Evolutionary conservation across 2,888 invertebrate species (phyloP), one percentile per base, ranked within the genome.

Genomic region (Agriopis leucophaearia): DNA sequence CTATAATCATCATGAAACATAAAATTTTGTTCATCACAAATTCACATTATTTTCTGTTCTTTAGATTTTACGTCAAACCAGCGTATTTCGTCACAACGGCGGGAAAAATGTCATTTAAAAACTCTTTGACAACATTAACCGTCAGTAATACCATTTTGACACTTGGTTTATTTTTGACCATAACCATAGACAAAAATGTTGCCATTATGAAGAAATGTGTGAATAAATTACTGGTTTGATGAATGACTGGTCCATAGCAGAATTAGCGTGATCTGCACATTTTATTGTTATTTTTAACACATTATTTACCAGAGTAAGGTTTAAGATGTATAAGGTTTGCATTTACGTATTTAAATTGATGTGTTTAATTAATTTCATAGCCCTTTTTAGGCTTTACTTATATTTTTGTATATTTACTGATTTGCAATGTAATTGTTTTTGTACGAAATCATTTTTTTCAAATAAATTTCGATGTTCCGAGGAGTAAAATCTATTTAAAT

Each of bases 231-330:
- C 27, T 27, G 27, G 27, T 27, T 27, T 27, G 27, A 27, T 27
- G 3, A 27, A 27, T 27, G 1, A 27, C 27, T 27, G 27, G 27
- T 47, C 15, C 16, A 47, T 47, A 16, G 5, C 36, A 10, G 9
- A 55, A 15, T 44, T 1, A 8, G 18, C 38, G 13, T 38, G 16
- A 13, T 44, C 16, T 55, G 57, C 36, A 60, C 54, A 42, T 65
- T 59, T 54, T 36, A 42, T 36, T 6, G 15, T n/a, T 18, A 40
- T 56, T 45, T 40, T 36, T 42, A 50, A 50, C 13, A 76, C 36
- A 12, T 15, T 76, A 74, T 74, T 78, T 75, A 79, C 81, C 79
- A 78, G 77, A 78, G 79, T 79, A 74, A 69, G 64, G 60, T 72
- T 60, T 72, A 77, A 69, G 66, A 62, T 59, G n/a, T 52, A 15